Conservation (phyloP, 2,888 invertebrate species). For the Pseudococcus longispinus region DNA sequence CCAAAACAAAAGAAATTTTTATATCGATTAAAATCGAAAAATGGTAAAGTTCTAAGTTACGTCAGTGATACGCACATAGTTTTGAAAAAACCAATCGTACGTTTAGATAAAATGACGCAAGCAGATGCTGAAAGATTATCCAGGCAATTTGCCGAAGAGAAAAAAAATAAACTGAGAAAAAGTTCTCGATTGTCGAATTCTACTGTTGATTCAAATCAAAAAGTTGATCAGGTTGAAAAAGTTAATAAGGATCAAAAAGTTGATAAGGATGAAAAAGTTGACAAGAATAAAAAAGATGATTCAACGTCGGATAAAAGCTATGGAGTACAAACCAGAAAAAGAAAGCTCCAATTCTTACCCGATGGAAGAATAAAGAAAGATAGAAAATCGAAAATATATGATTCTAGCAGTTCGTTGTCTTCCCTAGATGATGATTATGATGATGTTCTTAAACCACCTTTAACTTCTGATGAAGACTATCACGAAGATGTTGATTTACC, state of each 20-base stretch:
- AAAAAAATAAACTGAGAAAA: neutral
- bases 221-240: neutral
- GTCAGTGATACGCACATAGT: conserved; percentile 9
- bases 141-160: neutral
- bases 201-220: neutral
- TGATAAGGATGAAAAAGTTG: neutral
- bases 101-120: conserved; percentile 23
- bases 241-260: neutral
- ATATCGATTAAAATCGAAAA: conserved; percentile 46
- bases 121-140: conserved; percentile 27
- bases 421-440: neutral
- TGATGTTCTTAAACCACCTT: neutral
- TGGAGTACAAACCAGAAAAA: conserved; percentile 49
- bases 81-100: conserved; percentile 29
- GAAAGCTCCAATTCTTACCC: conserved; percentile 49
- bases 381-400: neutral
- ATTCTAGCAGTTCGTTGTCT: neutral
- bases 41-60: conserved; percentile 26
- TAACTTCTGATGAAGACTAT: conserved; percentile 3
- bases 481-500: neutral
- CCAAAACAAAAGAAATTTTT: conserved; percentile 24
- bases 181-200: neutral
- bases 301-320: neutral
- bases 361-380: conserved; percentile 34
- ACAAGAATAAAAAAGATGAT: too few species aligned